A percentile compares a stretch with the other conserved stretches of the same genome.
These are phyloP conservation scores for Pampusana beccarii DNA, from an alignment of 2,113 vertebrate species.

Conservation along the genomic window DNA sequence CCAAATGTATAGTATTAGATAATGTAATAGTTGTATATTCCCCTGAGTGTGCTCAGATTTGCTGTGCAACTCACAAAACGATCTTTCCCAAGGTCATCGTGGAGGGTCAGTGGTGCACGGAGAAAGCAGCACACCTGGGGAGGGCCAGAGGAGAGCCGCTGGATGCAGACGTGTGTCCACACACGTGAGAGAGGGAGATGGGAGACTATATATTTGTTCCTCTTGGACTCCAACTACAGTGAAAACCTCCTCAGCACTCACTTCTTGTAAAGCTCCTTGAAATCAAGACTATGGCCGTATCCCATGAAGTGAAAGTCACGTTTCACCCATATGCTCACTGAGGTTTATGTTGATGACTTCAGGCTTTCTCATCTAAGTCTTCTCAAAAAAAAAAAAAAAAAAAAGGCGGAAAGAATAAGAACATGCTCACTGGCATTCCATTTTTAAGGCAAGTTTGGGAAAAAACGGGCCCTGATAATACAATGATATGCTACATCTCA, in stretches of 20 bases:
- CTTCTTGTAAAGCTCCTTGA: conserved; percentile 13
- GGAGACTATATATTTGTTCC: not conserved
- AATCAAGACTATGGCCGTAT: conserved; percentile 15
- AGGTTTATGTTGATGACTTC: conserved; percentile 12
- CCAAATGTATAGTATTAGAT: not conserved
- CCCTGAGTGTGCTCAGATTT: not conserved
- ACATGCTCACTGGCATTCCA: not conserved
- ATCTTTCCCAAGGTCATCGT: not conserved
- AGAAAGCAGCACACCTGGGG: not conserved
- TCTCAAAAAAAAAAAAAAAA: not conserved
- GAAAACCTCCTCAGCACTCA: not conserved
- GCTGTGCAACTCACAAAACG: not conserved
- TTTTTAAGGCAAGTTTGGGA: conserved; percentile 2
- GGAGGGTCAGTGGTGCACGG: not conserved
- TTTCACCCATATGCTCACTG: not conserved
- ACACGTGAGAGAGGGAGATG: not conserved
- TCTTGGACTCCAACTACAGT: not conserved
- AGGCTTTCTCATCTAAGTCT: not conserved
- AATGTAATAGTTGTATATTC: not conserved
- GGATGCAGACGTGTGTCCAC: not conserved
- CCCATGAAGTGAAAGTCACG: not conserved
- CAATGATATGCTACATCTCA: not conserved
- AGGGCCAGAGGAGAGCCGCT: not conserved
- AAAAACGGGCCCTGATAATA: not conserved
- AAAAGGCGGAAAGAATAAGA: not conserved